Evolutionary conservation across 2,797 vertebrate genomes (phyloP), one percentile per base, ranked within the genome.

Genomic region (Lagocephalus sceleratus): DNA sequence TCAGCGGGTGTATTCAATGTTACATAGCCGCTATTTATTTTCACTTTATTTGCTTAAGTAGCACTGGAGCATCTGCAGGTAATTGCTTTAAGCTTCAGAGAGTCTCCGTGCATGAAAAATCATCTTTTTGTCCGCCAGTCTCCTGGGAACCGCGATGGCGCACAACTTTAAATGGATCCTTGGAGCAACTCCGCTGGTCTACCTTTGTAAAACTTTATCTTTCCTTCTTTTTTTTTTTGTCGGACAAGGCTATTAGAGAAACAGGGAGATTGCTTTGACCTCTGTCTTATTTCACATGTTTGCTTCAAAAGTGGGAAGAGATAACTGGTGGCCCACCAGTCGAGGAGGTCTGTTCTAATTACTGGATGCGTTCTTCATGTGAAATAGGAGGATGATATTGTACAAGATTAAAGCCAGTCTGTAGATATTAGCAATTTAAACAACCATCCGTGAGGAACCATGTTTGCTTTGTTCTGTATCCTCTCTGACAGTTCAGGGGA

Each of bases 11-110:
- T 86, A 89, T 90, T 73, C 87, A 90, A 88, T 85, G 84, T 90
- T 85, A 79, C 87, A 84, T 68, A 75, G 86, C 78, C 68, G 78
- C 89, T 91, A 90, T 91, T 91, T 90, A 89, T 91, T 90, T 90
- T 84, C 78, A 77, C 86, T 87, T 86, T 88, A 86, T 90, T 88
- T 87, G 85, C 83, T 79, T 86, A 85, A 89, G 87, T 90, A 88
- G 86, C 87, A 79, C 84, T 68, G 83, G 80, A 85, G 82, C 77
- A 79, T 85, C 86, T 82, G 75, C 57, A 83, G 79, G 77, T 92
- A 91, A 91, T 91, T 89, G 85, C 83, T 91, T 92, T 90, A 90
- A 65, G 76, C 78, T 81, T 79, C 65, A 84, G 85, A 85, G 79
- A 81, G 67, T 78, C 75, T 73, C 63, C 77, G 70, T 81, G 79